Conservation (phyloP, 1,140 invertebrate genomes). For the Drosophila tsacasi region DNA sequence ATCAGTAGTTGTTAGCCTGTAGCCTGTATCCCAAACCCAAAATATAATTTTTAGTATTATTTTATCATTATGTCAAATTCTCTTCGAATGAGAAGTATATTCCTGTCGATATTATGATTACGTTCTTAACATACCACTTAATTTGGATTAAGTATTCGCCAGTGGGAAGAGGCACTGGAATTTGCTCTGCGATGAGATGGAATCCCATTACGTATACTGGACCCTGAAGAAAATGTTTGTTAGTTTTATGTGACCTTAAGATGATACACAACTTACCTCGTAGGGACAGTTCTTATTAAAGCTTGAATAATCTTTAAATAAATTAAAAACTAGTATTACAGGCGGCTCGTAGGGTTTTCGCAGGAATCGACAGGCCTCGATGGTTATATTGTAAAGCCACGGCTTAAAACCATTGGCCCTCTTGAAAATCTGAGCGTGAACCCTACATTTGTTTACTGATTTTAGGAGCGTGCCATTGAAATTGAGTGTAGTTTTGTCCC, state of each 20-base stretch:
- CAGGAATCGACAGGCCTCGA: slow-evolving; percentile 17
- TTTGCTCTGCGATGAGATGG: slow-evolving; percentile 8
- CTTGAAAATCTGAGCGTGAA: slow-evolving; percentile 25
- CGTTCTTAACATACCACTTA: not conserved
- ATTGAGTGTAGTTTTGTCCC: slow-evolving; percentile 3
- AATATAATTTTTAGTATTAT: no score
- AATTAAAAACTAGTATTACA: slow-evolving; percentile 8
- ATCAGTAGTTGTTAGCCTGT: not conserved
- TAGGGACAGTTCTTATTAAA: slow-evolving; percentile 33
- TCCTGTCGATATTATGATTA: not conserved
- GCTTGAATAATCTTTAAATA: slow-evolving; percentile 7
- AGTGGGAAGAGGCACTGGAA: slow-evolving; percentile 12
- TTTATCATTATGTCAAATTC: not conserved
- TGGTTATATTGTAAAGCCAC: slow-evolving; percentile 13
- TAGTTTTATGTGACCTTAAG: not conserved
- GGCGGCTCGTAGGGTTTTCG: slow-evolving; percentile 3
- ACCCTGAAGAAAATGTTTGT: not conserved
- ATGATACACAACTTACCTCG: not conserved
- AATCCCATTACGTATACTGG: slow-evolving; percentile 13
- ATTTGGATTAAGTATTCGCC: slow-evolving; percentile 17
- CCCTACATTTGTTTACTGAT: not conserved
- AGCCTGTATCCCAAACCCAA: not conserved
- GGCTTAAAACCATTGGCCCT: slow-evolving; percentile 28
- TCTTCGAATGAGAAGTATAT: slow-evolving; percentile 12
- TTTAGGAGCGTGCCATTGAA: slow-evolving; percentile 10